Base-by-base conservation (phyloP, 2,113 vertebrate species). In the Oreochromis aureus region DNA sequence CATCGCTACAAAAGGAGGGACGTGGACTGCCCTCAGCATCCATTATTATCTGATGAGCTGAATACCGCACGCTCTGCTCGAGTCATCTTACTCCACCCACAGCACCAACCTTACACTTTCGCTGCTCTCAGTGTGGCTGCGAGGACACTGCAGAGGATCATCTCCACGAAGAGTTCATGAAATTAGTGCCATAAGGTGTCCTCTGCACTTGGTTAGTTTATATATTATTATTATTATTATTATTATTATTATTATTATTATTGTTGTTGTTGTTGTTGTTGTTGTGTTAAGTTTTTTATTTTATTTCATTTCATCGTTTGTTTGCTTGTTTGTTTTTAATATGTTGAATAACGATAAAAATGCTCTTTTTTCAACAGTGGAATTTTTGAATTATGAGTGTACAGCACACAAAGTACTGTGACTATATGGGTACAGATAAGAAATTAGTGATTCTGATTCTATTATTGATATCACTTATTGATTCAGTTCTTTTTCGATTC, bases 121-220 rank as follows among this genome's bases (percentile, higher is more conserved):
- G 58, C 58, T 32, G 58, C 15, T 59, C 56, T 0, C 58, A 18
- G 7, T 27, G 15, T 0, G 15, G 8, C 53, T 55, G 53, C 0
- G 13, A 10, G 58, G 58, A 59, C 56, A 18, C 7, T 0, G 56
- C 27, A 59, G 58, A 59, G 56, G 56, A 6, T 59, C 56, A 59
- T 59, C 15, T 59, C 58, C 58, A 59, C 8, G 27, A 59, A 59
- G 58, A 1, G 58, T 1, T 59, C 58, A 59, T 4, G 27, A 2
- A 32, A 8, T 61, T 32, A 59, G 58, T 59, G 58, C 58, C 56
- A 59, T 30, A 16, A 59, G 56, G 56, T 30, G 56, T 0, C 56
- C 56, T 10, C 0, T 59, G 27, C 27, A 18, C 56, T 59, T 59
- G 24, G 56, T 5, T 32, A 32, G 30, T 59, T 18, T 18, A 59